Base-by-base conservation (phyloP, 2,888 invertebrate species). In the Drosophila lacicola region DNA sequence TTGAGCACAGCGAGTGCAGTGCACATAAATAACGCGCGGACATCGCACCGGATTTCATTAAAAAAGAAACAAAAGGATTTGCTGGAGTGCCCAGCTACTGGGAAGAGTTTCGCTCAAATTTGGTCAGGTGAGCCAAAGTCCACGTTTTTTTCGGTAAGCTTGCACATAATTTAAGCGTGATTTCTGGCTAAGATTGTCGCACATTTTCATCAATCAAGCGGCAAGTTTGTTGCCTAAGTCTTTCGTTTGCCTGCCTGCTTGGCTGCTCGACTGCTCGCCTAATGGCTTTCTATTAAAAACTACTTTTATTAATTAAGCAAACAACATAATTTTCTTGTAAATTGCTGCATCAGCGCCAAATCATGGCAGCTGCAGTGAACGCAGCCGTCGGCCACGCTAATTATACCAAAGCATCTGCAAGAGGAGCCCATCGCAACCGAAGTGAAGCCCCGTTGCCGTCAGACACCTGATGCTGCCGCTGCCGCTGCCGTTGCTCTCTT, bases 301-400 rank as follows among this genome's bases (percentile, higher is more conserved):
- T 77, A 88, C 85, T 86, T 86, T 86, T 88, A 88, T 86, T 88
- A 86, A 86, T 88, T 86, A 86, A 82, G 76, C 77, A 88, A 87
- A 86, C 86, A 88, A 83, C 88, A 88, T 88, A 88, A 87, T 88
- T 88, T 77, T 71, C 70, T 66, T 83, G 86, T 86, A 88, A 88
- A 83, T 71, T 74, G 88, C 86, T 77, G 86, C 80, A 87, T 86
- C 86, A 86, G 76, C 83, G 74, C 78, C 86, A 86, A 75, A 85
- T 80, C 74, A 82, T 82, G 83, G 74, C 86, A 87, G 88, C 88
- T 87, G 86, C 83, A 71, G 55, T 66, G 61, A 71, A 46, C 47
- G 55, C 50, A 56, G 55, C 74, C 74, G 71, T 73, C 78, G 67
- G 70, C 70, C 63, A 70, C 75, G 67, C 77, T 88, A 83, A 85